Percentiles rank a stretch among this genome's conserved stretches.
These are phyloP conservation scores for Tragelaphus imberbis DNA, from an alignment of 2,113 vertebrate species.

Conservation along the genomic window DNA sequence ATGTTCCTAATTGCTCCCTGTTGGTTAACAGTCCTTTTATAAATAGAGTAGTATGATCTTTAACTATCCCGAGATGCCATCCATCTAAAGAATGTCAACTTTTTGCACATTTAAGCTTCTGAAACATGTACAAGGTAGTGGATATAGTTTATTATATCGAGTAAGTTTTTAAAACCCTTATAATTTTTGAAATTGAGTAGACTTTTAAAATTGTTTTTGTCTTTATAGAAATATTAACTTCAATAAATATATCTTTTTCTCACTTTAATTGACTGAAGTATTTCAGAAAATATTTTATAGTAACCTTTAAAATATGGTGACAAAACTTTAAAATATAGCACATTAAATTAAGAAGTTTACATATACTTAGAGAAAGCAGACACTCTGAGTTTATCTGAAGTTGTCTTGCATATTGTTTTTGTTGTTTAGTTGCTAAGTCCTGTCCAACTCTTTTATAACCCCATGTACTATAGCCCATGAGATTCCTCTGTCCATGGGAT, in stretches of 20 bases:
- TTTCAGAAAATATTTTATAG: constrained; percentile 58
- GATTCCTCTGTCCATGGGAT: background rate
- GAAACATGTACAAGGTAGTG: background rate
- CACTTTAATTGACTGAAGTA: constrained; percentile 60
- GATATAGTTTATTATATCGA: constrained; percentile 42
- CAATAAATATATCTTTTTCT: constrained; percentile 42
- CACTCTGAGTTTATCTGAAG: constrained; percentile 15
- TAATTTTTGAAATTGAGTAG: constrained; percentile 53
- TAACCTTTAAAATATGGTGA: constrained; percentile 60
- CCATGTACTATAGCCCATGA: background rate
- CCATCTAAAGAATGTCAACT: constrained; percentile 26
- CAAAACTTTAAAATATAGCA: constrained; percentile 51
- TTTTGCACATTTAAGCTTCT: constrained; percentile 48
- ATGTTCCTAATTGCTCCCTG: background rate
- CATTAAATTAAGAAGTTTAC: constrained; percentile 65
- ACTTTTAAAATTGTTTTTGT: constrained; percentile 52
- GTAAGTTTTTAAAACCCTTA: constrained; percentile 49
- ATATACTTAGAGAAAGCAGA: background rate
- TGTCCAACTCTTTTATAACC: background rate
- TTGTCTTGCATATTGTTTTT: background rate
- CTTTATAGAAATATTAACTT: constrained; percentile 55
- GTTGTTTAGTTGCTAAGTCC: background rate
- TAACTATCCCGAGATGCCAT: constrained; percentile 35
- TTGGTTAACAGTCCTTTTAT: constrained; percentile 20
- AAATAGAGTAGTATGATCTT: constrained; percentile 30